Evolutionary conservation across 2,113 vertebrate species (phyloP).

Genomic region (Cygnus buccinator): DNA sequence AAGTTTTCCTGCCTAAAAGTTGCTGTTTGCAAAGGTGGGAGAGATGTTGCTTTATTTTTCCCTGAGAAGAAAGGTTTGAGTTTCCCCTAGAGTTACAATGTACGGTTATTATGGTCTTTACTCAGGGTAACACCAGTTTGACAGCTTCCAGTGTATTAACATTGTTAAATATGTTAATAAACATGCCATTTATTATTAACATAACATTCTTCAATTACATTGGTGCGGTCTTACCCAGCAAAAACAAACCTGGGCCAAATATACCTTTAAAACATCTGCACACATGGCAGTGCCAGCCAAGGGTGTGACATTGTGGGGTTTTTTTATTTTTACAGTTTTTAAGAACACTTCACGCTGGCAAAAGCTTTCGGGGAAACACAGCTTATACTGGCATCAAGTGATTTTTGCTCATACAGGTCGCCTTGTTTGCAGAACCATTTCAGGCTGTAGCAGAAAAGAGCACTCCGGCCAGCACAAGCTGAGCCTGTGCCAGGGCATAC

Average conservation of each 20-base stretch:
- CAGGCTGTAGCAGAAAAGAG: neutral
- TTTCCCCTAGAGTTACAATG: conserved; percentile 25
- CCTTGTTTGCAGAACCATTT: conserved; percentile 48
- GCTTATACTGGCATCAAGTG: conserved; percentile 56
- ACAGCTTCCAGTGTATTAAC: conserved; percentile 51
- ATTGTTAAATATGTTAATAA: conserved; percentile 63
- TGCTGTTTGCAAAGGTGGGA: neutral
- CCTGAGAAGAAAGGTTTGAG: neutral
- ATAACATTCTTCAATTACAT: conserved; percentile 63
- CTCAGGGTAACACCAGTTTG: conserved; percentile 29
- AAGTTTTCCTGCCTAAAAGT: neutral
- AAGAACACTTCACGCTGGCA: conserved; percentile 54
- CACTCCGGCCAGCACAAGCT: neutral
- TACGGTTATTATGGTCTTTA: conserved; percentile 37
- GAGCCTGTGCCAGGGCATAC: neutral
- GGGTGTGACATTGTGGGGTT: conserved; percentile 14
- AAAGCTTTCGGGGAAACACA: conserved; percentile 35
- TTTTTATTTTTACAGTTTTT: conserved; percentile 57
- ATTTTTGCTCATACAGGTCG: conserved; percentile 49
- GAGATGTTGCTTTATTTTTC: neutral
- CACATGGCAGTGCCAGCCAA: conserved; percentile 44
- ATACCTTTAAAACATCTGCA: conserved; percentile 27
- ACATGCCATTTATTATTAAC: conserved; percentile 49
- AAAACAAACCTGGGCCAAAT: conserved; percentile 57
- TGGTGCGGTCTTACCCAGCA: conserved; percentile 34